Evolutionary conservation across 2,113 vertebrate genomes (phyloP), one percentile per base, ranked within the genome.

Genomic region (Cranoglanis bouderius): DNA sequence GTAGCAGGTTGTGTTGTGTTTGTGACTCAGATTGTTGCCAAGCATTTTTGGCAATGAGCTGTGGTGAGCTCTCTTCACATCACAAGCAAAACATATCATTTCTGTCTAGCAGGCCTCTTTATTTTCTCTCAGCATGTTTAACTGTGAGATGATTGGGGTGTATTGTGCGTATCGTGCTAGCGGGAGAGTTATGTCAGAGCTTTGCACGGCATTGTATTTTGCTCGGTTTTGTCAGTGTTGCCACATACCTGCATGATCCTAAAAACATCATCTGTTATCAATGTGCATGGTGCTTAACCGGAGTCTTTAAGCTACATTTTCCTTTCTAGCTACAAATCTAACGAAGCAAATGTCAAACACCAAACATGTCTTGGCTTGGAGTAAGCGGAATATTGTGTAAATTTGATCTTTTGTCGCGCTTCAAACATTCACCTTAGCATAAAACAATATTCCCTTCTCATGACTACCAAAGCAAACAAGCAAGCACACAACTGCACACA

Each of bases 401-500:
- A 49, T 49, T 51, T 16, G 49, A 53, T 21, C 29, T 81, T 81
- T 81, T 53, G 46, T 53, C 2, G 3, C 53, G 6, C n/a, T 19
- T 8, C 53, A 81, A 87, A 81, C 57, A 53, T 14, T 38, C n/a
- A 81, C n/a, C 77, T 80, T 21, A 49, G 63, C 40, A 63, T 29
- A 87, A 65, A 51, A 49, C 77, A 82, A 70, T 32, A 81, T 51
- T 46, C 59, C 61, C 19, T 6, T 65, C 29, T 61, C 57, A 67
- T 80, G 18, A 87, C 26, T 49, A 46, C 29, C 24, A 29, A 81
- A 78, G 32, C 29, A 80, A 86, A 86, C 35, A 14, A 32, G 43
- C 43, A 80, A 87, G 61, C 38, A 51, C 72, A 86, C 38, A 78
- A 61, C 55, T 19, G 72, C n/a, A n/a, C n/a, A n/a, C n/a, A 86